Conservation (phyloP, 2,797 vertebrate species). For the Sebastes melanostomus region DNA sequence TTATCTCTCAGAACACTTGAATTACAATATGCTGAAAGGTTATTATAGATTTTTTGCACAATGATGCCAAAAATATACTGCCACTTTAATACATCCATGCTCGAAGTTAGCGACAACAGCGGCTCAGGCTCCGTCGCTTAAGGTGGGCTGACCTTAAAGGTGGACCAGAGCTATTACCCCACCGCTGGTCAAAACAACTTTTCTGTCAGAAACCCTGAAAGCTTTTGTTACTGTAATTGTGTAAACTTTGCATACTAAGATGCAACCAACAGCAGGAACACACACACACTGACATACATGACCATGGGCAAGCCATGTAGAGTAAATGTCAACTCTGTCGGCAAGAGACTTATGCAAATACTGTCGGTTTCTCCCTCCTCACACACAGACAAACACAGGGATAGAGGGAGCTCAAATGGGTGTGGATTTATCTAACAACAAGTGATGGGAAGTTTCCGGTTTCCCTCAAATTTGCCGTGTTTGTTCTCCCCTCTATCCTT, state of each 20-base stretch:
- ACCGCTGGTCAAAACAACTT: too few relatives aligned
- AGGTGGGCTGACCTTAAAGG: too few relatives aligned
- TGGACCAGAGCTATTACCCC: too few relatives aligned
- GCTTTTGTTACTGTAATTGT: background rate
- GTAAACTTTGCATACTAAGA: background rate
- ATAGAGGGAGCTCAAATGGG: background rate
- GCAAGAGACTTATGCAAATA: slow-evolving; percentile 63
- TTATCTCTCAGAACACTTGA: too few relatives aligned
- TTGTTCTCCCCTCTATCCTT: background rate
- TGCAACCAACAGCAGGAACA: background rate
- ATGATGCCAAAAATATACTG: too few relatives aligned
- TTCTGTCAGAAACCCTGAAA: background rate
- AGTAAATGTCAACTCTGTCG: slow-evolving; percentile 47
- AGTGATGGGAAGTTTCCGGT: background rate
- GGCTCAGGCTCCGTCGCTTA: rapidly evolving
- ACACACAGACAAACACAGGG: background rate
- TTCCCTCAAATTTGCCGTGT: slow-evolving; percentile 2
- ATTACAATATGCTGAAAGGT: too few relatives aligned
- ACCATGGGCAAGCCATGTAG: slow-evolving; percentile 42
- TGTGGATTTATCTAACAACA: background rate
- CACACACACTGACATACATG: background rate
- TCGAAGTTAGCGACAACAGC: too few relatives aligned
- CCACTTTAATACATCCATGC: too few relatives aligned
- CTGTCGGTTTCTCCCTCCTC: background rate
- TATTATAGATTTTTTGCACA: too few relatives aligned